Evolutionary conservation across 2,113 vertebrate genomes (phyloP).

Genomic region (Syngnathus scovelli): DNA sequence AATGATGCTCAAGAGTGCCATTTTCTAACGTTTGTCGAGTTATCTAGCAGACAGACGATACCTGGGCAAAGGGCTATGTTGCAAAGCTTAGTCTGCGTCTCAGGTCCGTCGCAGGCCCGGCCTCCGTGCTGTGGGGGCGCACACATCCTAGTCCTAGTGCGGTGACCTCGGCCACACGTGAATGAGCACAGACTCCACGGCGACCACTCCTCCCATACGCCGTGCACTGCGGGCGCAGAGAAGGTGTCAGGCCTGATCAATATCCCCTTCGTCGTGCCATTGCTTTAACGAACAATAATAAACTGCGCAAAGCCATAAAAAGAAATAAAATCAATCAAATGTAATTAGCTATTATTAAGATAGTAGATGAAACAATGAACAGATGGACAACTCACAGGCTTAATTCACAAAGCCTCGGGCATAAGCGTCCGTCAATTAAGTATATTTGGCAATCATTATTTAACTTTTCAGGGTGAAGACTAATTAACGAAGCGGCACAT

Average conservation of each 20-base stretch:
- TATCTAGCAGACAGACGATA: slow-evolving; percentile 42
- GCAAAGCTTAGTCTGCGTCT: slow-evolving; percentile 98
- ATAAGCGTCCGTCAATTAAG: slow-evolving; percentile 21
- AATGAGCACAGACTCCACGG: slow-evolving; percentile 99
- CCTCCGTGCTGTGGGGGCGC: slow-evolving; percentile 94
- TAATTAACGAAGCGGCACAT: slow-evolving; percentile 6
- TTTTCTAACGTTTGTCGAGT: neutral
- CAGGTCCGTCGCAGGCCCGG: slow-evolving; percentile 92
- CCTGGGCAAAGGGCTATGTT: slow-evolving; percentile 99
- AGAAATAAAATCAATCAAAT: slow-evolving; percentile 53
- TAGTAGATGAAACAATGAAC: slow-evolving; percentile 53
- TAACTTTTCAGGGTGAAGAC: slow-evolving; percentile 1
- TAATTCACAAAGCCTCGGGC: slow-evolving; percentile 16
- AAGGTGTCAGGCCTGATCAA: slow-evolving; percentile 65
- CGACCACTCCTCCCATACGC: slow-evolving; percentile 99
- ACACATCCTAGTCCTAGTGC: slow-evolving; percentile 93
- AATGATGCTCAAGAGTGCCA: neutral
- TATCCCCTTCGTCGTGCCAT: slow-evolving; percentile 25
- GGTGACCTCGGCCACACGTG: slow-evolving; percentile 97
- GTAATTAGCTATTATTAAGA: slow-evolving; percentile 44
- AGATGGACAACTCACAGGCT: slow-evolving; percentile 45
- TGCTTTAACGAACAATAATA: slow-evolving; percentile 42
- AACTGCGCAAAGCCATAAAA: slow-evolving; percentile 36
- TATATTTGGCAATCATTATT: slow-evolving; percentile 2
- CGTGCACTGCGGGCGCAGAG: slow-evolving; percentile 94